A percentile compares a stretch with the other conserved stretches of the same genome.
Evolutionary conservation across 2,888 invertebrate genomes (phyloP).

Genomic region (Andrena trimmerana): DNA sequence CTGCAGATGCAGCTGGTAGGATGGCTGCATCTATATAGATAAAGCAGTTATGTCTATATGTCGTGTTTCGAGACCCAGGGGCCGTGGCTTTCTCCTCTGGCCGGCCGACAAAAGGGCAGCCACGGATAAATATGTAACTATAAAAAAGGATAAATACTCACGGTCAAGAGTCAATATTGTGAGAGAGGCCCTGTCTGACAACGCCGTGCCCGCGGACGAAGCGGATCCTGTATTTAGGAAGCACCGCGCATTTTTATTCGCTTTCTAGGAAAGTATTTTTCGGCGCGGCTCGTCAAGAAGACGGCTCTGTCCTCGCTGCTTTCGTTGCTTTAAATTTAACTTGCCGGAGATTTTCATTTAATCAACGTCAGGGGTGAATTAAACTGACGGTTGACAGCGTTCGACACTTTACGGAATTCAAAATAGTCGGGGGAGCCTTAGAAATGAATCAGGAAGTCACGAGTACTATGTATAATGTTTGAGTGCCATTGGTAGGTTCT

Average conservation of each 20-base stretch:
- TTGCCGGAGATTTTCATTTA: no score
- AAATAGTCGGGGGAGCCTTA: no score
- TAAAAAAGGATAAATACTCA: slow-evolving; percentile 79
- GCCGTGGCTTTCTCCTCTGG: slow-evolving; percentile 62
- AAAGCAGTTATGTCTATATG: slow-evolving; percentile 76
- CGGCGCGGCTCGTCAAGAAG: slow-evolving; percentile 11
- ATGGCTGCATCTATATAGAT: slow-evolving; percentile 59
- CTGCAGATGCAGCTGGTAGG: slow-evolving; percentile 71
- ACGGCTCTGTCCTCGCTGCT: no score
- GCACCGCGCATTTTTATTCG: slow-evolving; percentile 61
- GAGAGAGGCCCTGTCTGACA: slow-evolving; percentile 70
- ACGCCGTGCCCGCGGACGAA: slow-evolving; percentile 34
- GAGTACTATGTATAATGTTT: no score
- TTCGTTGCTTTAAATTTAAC: no score
- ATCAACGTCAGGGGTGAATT: no score
- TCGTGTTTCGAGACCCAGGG: slow-evolving; percentile 59
- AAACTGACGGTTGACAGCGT: no score
- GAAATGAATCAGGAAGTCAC: no score
- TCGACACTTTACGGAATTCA: no score
- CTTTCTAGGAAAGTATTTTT: slow-evolving; percentile 53
- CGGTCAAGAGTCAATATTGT: slow-evolving; percentile 81
- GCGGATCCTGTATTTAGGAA: slow-evolving; percentile 62
- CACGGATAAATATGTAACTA: slow-evolving; percentile 74
- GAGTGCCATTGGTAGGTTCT: no score
- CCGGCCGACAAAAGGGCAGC: slow-evolving; percentile 74